Conservation (phyloP, 2,888 invertebrate genomes). For the Cryptus viduatorius region DNA sequence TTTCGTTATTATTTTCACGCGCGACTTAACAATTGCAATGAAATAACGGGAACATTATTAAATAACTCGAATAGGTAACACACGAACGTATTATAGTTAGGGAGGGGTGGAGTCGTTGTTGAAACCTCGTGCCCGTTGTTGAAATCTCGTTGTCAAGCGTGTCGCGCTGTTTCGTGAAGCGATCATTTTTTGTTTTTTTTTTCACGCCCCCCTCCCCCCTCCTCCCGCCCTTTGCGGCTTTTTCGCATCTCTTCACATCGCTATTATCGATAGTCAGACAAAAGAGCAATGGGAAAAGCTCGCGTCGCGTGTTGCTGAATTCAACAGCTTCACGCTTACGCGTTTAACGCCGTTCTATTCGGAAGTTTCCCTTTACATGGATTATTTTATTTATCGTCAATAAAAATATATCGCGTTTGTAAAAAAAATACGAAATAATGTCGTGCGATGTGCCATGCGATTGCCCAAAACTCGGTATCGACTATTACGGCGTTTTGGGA, state of each 20-base stretch:
- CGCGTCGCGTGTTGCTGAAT: slow-evolving; percentile 26
- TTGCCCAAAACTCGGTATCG: slow-evolving; percentile 87
- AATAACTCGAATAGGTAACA: slow-evolving; percentile 66
- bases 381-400: slow-evolving; percentile 12
- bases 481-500: slow-evolving; percentile 92
- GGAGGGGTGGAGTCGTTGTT: slow-evolving; percentile 74
- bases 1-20: slow-evolving; percentile 5
- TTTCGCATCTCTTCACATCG: slow-evolving; percentile 14
- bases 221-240: slow-evolving; percentile 1
- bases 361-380: neutral
- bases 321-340: slow-evolving; percentile 37
- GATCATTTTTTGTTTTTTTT: slow-evolving; percentile 65
- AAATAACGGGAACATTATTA: slow-evolving; percentile 68
- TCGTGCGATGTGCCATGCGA: slow-evolving; percentile 54
- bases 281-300: slow-evolving; percentile 48
- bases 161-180: slow-evolving; percentile 68
- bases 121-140: slow-evolving; percentile 74
- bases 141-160: slow-evolving; percentile 73
- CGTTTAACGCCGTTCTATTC: slow-evolving; percentile 1
- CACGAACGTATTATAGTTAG: slow-evolving; percentile 72
- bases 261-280: slow-evolving; percentile 63
- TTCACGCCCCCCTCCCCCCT: slow-evolving; percentile 11
- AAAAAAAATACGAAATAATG: slow-evolving; percentile 29
- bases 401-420: neutral
- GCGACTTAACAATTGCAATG: slow-evolving; percentile 72